Base-by-base conservation (phyloP, 2,888 invertebrate species). In the Apamea sordens region DNA sequence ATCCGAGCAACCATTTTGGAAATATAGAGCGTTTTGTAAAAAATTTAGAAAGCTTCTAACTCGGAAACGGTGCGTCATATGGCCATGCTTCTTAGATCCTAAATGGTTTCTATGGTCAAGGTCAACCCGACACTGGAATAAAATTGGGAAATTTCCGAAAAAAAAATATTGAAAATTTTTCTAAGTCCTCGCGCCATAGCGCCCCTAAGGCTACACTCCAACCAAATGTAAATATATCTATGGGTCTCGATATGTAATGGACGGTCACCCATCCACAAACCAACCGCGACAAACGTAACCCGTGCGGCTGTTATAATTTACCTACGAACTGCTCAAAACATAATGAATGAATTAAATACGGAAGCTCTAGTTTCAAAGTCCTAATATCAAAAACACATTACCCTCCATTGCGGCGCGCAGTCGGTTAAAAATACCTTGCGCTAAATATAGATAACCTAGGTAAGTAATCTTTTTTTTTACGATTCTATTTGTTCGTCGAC, bases 401-500 rank as follows among this genome's bases (percentile, higher is more conserved):
- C 11, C 11, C 11, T 56, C n/a, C n/a, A n/a, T 56, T n/a, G 11
- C 56, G 4, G 11, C n/a, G n/a, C 11, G 24, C 4, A 11, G 24
- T 56, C 56, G 0, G 24, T 11, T 56, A 11, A 56, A 82, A 83
- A 76, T 68, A 76, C 24, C 53, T 53, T 15, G 61, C 0, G 21
- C 67, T 68, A 76, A 61, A 76, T 53, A 67, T 79, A n/a, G n/a
- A n/a, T n/a, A 81, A 56, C 24, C n/a, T 28, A 56, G 1, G 18
- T 70, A 63, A 10, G 21, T 70, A 76, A 82, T 79, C 69, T 63
- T 80, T 82, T 32, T 80, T 76, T 72, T 70, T 70, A 77, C 71
- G 59, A 79, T 44, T 76, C 59, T 78, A 77, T 89, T 82, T 85
- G 64, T 82, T 73, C 73, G 56, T 41, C 63, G 63, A 41, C 80